phyloP scores from a whole-genome alignment of 2,797 vertebrate species.

The Bothrops alternatus region DNA sequence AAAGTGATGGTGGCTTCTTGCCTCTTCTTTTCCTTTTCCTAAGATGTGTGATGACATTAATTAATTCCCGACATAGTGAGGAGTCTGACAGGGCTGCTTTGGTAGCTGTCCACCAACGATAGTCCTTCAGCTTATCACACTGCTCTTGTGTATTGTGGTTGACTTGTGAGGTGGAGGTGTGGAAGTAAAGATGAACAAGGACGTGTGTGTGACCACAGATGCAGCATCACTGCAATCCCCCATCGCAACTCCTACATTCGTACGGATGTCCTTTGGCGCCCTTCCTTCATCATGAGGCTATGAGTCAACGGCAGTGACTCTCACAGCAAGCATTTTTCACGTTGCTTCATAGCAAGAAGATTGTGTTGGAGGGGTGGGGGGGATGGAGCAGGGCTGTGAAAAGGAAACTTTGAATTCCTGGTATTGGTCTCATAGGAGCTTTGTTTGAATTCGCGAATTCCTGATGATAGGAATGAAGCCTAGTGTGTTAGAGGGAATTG shows the following conservation, averaged over 20 bases:
- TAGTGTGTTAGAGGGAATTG: not conserved
- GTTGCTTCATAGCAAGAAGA: not conserved
- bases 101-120: not conserved
- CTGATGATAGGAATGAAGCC: not conserved
- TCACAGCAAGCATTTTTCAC: not conserved
- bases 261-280: not conserved
- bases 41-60: constrained; percentile 5
- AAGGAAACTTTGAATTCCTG: not conserved
- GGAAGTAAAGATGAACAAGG: not conserved
- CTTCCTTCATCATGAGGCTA: constrained; percentile 1
- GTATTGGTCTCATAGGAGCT: not conserved
- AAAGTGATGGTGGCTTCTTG: not conserved
- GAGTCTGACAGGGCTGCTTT: not conserved
- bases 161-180: constrained; percentile 3
- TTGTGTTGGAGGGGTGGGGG: not conserved
- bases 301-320: not conserved
- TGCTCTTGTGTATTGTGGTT: not conserved
- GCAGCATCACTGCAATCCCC: not conserved
- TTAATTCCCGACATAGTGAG: not conserved
- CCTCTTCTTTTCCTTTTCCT: not conserved
- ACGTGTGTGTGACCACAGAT: not conserved
- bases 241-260: constrained; percentile 4
- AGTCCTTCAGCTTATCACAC: not conserved
- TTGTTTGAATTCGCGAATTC: not conserved
- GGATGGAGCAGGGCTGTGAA: not conserved